A percentile compares a stretch with the other conserved stretches of the same genome.
Evolutionary conservation across 2,888 invertebrate genomes (phyloP).

Genomic region (Eupithecia inturbata): DNA sequence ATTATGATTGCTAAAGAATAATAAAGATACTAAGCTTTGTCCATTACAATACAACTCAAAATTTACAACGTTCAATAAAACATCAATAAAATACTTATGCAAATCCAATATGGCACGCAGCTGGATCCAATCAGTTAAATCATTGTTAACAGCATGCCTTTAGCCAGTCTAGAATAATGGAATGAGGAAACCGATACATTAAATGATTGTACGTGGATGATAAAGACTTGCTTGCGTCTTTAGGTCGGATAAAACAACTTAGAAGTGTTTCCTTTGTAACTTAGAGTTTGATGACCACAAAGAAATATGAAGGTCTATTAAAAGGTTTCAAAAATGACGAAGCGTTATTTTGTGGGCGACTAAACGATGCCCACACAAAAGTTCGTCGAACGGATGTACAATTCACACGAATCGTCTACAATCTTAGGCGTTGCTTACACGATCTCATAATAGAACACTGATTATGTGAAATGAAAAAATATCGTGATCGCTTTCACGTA

Average conservation of each 20-base stretch:
- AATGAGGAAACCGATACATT: conserved; percentile 23
- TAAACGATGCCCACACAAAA: conserved; percentile 40
- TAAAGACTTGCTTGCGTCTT: neutral
- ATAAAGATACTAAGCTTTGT: neutral
- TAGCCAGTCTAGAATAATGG: conserved; percentile 18
- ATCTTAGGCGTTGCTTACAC: conserved; percentile 31
- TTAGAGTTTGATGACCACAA: conserved; percentile 17
- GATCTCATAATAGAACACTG: conserved; percentile 36
- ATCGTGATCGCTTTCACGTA: conserved; percentile 55
- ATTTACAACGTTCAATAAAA: conserved; percentile 35
- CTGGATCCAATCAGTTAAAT: conserved; percentile 39
- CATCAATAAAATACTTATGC: conserved; percentile 36
- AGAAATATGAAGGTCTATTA: conserved; percentile 10
- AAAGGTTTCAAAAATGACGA: conserved; percentile 33
- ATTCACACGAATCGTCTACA: conserved; percentile 44
- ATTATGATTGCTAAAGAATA: neutral
- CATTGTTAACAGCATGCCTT: conserved; percentile 26
- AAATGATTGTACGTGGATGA: conserved; percentile 10
- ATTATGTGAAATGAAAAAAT: conserved; percentile 46
- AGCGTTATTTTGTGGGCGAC: conserved; percentile 47
- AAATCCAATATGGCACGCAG: conserved; percentile 41
- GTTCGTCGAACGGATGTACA: conserved; percentile 37
- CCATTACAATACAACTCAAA: neutral
- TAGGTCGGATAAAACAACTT: neutral
- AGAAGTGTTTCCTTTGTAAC: neutral